Evolutionary conservation across 2,888 invertebrate species (phyloP), one percentile per base, ranked within the genome.

Genomic region (Sisyra terminalis): DNA sequence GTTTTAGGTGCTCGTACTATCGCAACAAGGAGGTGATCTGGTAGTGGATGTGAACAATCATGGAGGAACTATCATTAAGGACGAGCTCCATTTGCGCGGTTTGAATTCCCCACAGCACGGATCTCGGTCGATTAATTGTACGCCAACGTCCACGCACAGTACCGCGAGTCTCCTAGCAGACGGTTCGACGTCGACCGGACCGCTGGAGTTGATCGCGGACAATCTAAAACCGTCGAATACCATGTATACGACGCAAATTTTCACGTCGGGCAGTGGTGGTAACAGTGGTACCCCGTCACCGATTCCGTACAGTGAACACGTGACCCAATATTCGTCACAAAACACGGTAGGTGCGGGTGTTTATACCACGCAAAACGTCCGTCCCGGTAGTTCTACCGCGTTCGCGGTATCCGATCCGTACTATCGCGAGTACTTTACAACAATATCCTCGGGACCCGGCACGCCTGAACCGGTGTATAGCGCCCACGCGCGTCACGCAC

Each of bases 371-470:
- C 56, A 61, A 37, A 43, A 38, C 31, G 49, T 51, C 30, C 51
- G 60, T 39, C 55, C 59, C 7, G 55, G 55, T 32, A 58, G 57
- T 57, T 66, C 72, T 44, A 64, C 75, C 39, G 67, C 75, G 48
- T 79, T 79, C 58, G 67, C 78, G 49, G 61, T 61, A 36, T 60
- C 60, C 39, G 81, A 81, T 56, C 78, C 79, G 48, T 82, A 87
- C 69, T 82, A 82, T 64, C 77, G 85, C 61, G 84, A 84, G 63
- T 83, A 83, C 60, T 83, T 81, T 61, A 71, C 72, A 46, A 71
- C 75, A 47, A 68, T 68, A 32, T 65, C 70, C 39, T 62, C 62
- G 40, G 72, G 72, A 42, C 60, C 58, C 43, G 67, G 69, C 45
- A 72, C 73, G 53, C 73, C 73, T 51, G 73, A 74, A 56, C 69